phyloP scores from a whole-genome alignment of 35 echinoderm and acorn worm species.

The Ptychodera flava region DNA sequence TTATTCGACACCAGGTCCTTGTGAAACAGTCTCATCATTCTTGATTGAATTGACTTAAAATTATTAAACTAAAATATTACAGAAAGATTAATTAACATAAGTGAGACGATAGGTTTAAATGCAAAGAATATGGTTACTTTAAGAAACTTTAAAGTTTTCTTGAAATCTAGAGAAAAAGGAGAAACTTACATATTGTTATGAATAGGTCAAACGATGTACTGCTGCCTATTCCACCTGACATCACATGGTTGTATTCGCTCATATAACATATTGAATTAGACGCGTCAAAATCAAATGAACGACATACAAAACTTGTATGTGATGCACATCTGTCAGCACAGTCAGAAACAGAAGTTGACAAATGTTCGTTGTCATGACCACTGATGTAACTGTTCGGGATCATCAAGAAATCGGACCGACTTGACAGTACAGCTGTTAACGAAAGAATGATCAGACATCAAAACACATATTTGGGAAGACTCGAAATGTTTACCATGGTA shows the following conservation, averaged over 20 bases:
- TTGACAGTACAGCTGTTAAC: neutral
- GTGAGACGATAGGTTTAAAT: no score
- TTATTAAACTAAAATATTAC: neutral
- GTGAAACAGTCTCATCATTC: no score
- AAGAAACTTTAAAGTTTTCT: no score
- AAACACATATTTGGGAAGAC: no score
- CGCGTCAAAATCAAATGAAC: conserved; percentile 43
- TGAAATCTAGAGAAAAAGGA: neutral
- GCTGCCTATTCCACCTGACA: neutral
- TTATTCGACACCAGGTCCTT: no score
- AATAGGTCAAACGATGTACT: conserved; percentile 2
- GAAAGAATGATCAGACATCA: no score
- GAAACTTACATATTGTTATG: conserved; percentile 31
- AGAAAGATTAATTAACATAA: no score
- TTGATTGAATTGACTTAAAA: neutral
- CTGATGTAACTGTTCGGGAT: conserved; percentile 13
- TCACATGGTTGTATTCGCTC: conserved; percentile 36
- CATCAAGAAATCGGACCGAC: conserved; percentile 38
- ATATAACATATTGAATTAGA: conserved; percentile 25
- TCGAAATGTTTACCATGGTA: no score
- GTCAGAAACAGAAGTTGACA: conserved; percentile 4
- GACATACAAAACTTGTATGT: conserved; percentile 19
- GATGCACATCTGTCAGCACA: conserved; percentile 41
- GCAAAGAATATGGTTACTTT: no score
- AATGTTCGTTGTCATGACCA: conserved; percentile 37